These are phyloP conservation scores for Psittacula echo DNA, from an alignment of 2,797 vertebrate genomes.

Conservation along the genomic window DNA sequence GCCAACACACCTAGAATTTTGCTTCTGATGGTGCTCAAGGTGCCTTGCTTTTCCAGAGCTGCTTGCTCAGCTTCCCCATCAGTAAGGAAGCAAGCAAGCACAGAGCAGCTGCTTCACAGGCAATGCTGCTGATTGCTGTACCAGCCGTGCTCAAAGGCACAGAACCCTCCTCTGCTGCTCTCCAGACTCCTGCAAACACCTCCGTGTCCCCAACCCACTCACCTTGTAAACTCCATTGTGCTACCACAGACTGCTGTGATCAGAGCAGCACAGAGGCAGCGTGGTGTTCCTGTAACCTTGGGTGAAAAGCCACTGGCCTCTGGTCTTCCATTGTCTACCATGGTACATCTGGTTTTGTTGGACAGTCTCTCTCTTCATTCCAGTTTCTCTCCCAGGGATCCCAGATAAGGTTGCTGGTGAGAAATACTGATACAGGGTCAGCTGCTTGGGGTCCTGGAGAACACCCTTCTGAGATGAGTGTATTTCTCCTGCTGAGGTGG, in stretches of 20 bases:
- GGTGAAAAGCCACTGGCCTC: too few species aligned
- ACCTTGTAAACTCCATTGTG: not conserved
- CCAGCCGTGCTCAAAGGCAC: not conserved
- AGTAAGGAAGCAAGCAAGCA: not conserved
- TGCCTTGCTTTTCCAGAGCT: not conserved
- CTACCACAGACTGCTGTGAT: not conserved
- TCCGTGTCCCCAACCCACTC: too few species aligned
- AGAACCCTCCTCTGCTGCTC: not conserved
- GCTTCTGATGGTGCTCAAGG: not conserved
- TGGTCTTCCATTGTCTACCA: not conserved
- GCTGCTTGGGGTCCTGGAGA: not conserved
- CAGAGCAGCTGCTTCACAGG: not conserved
- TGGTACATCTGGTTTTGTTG: not conserved
- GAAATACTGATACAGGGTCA: not conserved
- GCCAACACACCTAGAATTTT: conserved; percentile 69
- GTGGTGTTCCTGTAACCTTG: too few species aligned
- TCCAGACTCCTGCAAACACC: not conserved
- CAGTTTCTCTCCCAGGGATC: not conserved
- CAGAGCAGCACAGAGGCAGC: too few species aligned
- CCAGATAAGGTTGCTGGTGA: not conserved
- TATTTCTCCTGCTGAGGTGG: not conserved
- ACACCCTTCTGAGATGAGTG: not conserved
- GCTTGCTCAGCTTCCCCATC: not conserved
- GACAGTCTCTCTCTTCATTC: too few species aligned
- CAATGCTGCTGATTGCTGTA: not conserved